A percentile compares a stretch with the other conserved stretches of the same genome.
phyloP scores from a whole-genome alignment of 1,140 invertebrate species.

The Dreissena rostriformis region DNA sequence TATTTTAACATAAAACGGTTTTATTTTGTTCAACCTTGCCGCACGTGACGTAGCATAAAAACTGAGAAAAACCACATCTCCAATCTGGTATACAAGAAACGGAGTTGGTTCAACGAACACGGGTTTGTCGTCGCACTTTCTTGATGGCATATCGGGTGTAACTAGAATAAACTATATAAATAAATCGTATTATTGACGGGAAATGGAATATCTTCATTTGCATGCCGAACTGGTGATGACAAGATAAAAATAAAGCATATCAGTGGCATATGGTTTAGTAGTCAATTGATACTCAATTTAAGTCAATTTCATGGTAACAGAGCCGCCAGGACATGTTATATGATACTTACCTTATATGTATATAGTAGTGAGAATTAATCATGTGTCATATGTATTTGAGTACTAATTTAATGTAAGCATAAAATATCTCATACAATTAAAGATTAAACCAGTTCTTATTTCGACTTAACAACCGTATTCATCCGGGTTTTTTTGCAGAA shows the following conservation, averaged over 20 bases:
- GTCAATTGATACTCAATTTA: not conserved
- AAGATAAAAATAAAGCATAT: not conserved
- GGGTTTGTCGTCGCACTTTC: constrained; percentile 7
- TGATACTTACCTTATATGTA: not conserved
- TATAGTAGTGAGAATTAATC: not conserved
- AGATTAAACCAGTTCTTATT: not conserved
- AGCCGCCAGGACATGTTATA: not conserved
- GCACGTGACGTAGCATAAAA: constrained; percentile 8
- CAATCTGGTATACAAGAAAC: not conserved
- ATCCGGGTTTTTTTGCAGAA: not conserved
- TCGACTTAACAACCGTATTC: not conserved
- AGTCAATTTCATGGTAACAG: not conserved
- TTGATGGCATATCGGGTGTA: not conserved
- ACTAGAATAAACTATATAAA: constrained; percentile 15
- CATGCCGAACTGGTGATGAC: not conserved
- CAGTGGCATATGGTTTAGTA: not conserved
- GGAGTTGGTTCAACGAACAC: constrained; percentile 21
- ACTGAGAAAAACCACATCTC: not conserved
- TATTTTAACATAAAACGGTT: not conserved
- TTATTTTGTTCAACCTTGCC: not conserved
- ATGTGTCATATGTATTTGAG: too few species aligned
- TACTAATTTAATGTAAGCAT: too few species aligned
- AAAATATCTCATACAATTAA: too few species aligned
- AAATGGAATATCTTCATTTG: not conserved
- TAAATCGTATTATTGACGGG: not conserved